Percentiles rank a stretch among this genome's conserved stretches.
These are phyloP conservation scores for Ondatra zibethicus DNA, from an alignment of 2,113 vertebrate genomes.

Conservation along the genomic window DNA sequence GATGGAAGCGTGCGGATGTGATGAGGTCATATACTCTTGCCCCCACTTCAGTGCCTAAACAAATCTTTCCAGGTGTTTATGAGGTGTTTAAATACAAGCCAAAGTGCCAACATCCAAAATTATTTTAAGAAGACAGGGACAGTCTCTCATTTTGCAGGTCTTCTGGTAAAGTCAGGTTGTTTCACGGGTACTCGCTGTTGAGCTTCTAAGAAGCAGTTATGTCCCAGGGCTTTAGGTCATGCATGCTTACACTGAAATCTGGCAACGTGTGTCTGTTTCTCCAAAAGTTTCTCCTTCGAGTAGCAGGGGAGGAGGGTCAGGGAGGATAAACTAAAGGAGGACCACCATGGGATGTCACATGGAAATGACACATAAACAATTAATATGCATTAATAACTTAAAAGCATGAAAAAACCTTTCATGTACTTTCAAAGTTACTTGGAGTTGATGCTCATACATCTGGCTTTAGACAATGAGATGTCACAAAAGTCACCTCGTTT, in stretches of 20 bases:
- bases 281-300: not conserved
- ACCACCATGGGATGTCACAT: not conserved
- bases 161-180: constrained; percentile 42
- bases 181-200: not conserved
- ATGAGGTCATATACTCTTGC: not conserved
- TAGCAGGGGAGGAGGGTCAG: not conserved
- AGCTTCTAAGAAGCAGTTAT: not conserved
- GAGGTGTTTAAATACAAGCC: constrained; percentile 7
- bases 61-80: constrained; percentile 4
- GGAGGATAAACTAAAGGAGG: no score
- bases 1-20: not conserved
- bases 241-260: not conserved
- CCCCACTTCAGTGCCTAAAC: not conserved
- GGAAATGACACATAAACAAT: not conserved
- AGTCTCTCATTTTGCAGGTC: constrained; percentile 13
- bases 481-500: not conserved
- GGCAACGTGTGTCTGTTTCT: constrained; percentile 1
- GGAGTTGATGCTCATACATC: not conserved
- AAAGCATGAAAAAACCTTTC: not conserved
- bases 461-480: not conserved
- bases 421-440: not conserved
- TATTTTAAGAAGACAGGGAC: not conserved
- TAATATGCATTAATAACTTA: not conserved
- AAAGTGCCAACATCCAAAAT: constrained; percentile 41
- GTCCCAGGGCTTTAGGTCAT: constrained; percentile 8